A percentile compares a stretch with the other conserved stretches of the same genome.
Evolutionary conservation across 64 coral and sea anemone genomes (phyloP).

Genomic region (Actinia tenebrosa): DNA sequence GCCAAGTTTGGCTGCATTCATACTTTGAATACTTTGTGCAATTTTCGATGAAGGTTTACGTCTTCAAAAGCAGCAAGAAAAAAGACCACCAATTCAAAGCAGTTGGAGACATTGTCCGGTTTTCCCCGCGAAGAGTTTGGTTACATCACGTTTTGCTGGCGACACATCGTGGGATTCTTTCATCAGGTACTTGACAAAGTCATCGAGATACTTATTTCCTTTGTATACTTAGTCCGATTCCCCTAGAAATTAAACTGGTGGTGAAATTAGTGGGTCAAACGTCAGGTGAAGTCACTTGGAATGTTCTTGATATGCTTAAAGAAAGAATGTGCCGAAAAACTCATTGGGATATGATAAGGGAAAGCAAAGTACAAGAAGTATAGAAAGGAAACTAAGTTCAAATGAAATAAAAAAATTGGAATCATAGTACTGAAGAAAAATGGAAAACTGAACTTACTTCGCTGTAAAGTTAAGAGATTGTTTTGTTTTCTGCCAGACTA

Average conservation of each 20-base stretch:
- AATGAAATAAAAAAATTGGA: too few species aligned
- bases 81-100: not conserved
- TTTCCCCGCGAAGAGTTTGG: too few species aligned
- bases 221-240: not conserved
- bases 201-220: not conserved
- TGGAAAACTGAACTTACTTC: not conserved
- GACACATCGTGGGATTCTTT: not conserved
- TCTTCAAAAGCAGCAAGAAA: not conserved
- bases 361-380: too few species aligned
- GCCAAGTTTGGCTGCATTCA: not conserved
- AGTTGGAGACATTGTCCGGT: not conserved
- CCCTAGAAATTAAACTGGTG: not conserved
- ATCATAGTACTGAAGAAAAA: not conserved
- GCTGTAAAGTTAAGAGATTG: too few species aligned
- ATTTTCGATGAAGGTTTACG: not conserved
- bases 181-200: not conserved
- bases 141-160: not conserved
- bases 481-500: too few species aligned
- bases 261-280: not conserved
- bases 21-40: not conserved
- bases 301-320: not conserved
- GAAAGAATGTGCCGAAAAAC: not conserved
- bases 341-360: too few species aligned
- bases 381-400: too few species aligned
- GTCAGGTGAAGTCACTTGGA: not conserved